phyloP scores from a whole-genome alignment of 2,888 invertebrate genomes.

The Pelosia muscerda region DNA sequence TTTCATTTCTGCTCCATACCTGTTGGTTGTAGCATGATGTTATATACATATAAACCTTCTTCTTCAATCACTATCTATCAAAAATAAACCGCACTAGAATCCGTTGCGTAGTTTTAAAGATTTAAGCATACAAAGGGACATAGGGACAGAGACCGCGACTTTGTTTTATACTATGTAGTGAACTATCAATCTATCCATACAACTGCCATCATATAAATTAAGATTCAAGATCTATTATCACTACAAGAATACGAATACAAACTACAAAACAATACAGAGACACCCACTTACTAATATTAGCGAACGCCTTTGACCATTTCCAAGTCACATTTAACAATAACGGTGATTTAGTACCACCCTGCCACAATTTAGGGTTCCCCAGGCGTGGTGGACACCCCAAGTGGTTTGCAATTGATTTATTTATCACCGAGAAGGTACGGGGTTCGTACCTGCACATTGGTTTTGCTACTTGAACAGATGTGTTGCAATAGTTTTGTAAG shows the following conservation, averaged over 20 bases:
- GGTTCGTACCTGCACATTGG: constrained; percentile 69
- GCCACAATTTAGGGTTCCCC: constrained; percentile 77
- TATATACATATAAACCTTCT: too few relatives aligned
- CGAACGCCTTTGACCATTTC: constrained; percentile 40
- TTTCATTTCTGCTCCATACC: too few relatives aligned
- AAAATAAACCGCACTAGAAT: too few relatives aligned
- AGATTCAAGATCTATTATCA: too few relatives aligned
- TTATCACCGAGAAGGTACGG: constrained; percentile 66
- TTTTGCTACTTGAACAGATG: constrained; percentile 61
- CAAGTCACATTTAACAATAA: constrained; percentile 72
- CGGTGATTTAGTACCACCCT: constrained; percentile 78
- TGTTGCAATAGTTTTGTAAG: background rate
- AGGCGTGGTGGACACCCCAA: constrained; percentile 76
- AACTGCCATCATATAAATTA: too few relatives aligned
- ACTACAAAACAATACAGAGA: background rate
- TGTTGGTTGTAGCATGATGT: too few relatives aligned
- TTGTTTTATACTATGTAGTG: too few relatives aligned
- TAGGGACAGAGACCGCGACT: too few relatives aligned
- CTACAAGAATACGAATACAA: background rate
- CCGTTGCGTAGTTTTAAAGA: too few relatives aligned
- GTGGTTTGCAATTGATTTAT: constrained; percentile 79
- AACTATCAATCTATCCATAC: too few relatives aligned
- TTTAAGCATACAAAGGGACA: too few relatives aligned
- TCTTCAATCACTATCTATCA: too few relatives aligned
- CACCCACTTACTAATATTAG: constrained; percentile 27